phyloP scores from a whole-genome alignment of 2,797 vertebrate genomes.

The Mastacembelus armatus region DNA sequence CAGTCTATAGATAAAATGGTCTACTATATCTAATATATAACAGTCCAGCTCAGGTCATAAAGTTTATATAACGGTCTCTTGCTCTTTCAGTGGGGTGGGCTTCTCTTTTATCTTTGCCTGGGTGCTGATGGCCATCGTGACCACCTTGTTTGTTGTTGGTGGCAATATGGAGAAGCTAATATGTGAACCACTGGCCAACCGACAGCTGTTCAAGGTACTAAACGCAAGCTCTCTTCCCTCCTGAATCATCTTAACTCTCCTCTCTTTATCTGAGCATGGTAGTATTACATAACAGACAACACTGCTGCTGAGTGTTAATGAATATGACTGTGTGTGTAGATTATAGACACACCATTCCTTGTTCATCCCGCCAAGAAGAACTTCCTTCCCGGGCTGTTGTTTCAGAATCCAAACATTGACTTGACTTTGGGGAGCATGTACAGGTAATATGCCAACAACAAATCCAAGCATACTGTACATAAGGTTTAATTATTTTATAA shows the following conservation, averaged over 20 bases:
- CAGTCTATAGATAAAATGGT: too few species aligned
- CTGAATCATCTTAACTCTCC: neutral
- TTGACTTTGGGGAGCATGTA: conserved; percentile 95
- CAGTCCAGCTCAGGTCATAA: too few species aligned
- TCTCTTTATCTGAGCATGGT: neutral
- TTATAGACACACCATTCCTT: conserved; percentile 94
- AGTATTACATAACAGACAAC: conserved; percentile 12
- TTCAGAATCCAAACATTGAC: conserved; percentile 89
- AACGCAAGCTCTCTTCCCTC: conserved; percentile 19
- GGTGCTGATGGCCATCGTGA: conserved; percentile 91
- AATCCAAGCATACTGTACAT: neutral
- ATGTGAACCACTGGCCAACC: conserved; percentile 92
- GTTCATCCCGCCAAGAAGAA: conserved; percentile 90
- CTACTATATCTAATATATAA: too few species aligned
- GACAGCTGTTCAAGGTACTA: conserved; percentile 90
- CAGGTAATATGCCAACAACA: conserved; percentile 82
- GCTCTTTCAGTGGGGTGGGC: conserved; percentile 88
- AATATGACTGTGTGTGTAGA: conserved; percentile 73
- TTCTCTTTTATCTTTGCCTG: conserved; percentile 95
- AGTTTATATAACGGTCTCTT: too few species aligned
- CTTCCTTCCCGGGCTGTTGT: conserved; percentile 90
- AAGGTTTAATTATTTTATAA: neutral
- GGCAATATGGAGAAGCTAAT: conserved; percentile 94
- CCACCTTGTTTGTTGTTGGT: conserved; percentile 87
- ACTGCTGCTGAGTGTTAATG: conserved; percentile 30